Conservation (phyloP, 2,113 vertebrate species). For the Prunella himalayana region DNA sequence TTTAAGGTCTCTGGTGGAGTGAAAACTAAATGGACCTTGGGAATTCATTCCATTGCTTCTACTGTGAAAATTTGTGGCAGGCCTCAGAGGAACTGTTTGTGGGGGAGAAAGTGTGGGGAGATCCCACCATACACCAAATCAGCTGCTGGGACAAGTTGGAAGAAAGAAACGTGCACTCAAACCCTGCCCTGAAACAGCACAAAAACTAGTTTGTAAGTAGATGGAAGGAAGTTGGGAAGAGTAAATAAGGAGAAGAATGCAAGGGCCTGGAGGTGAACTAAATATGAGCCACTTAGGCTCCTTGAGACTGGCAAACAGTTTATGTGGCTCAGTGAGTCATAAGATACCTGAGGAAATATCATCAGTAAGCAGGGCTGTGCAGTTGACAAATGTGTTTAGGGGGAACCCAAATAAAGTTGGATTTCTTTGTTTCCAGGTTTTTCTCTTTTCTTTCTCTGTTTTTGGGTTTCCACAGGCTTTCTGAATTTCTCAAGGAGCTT, state of each 20-base stretch:
- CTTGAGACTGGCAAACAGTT: neutral
- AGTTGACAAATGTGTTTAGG: neutral
- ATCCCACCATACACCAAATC: neutral
- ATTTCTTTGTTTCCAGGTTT: neutral
- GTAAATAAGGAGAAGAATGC: neutral
- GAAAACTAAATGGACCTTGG: neutral
- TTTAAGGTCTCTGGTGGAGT: neutral
- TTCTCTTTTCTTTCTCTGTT: neutral
- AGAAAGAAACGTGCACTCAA: neutral
- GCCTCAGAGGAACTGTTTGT: neutral
- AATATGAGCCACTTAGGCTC: neutral
- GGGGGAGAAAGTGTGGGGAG: neutral
- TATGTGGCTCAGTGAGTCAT: neutral
- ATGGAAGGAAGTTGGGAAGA: neutral
- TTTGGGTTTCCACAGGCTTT: neutral
- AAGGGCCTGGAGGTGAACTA: neutral
- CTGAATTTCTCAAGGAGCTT: neutral
- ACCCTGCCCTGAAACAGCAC: neutral
- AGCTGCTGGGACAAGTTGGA: neutral
- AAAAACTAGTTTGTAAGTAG: neutral
- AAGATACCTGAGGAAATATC: neutral
- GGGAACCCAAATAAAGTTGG: neutral
- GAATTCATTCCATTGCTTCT: neutral
- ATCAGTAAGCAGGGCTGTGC: neutral
- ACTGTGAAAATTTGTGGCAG: neutral